A percentile compares a stretch with the other conserved stretches of the same genome.
Conservation (phyloP, 2,113 vertebrate genomes). For the Pampusana beccarii region DNA sequence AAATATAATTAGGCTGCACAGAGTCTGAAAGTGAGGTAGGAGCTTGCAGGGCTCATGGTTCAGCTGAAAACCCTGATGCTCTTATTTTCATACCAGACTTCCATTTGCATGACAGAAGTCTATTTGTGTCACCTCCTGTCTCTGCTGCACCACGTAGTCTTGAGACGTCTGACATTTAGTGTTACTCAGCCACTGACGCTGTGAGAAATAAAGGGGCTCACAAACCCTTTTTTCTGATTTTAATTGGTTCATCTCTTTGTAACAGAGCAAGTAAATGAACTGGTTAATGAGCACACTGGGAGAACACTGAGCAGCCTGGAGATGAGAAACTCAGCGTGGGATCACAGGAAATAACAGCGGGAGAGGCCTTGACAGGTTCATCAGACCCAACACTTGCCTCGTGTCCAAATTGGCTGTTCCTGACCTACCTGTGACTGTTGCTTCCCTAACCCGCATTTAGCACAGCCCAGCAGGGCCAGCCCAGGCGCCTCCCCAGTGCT, state of each 20-base stretch:
- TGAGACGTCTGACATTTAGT: not conserved
- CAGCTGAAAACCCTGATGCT: not conserved
- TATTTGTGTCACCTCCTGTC: not conserved
- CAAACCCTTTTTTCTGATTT: not conserved
- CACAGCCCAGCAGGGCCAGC: not conserved
- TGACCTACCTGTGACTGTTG: not conserved
- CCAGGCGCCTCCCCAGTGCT: not conserved
- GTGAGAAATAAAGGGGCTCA: not conserved
- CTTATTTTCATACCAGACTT: not conserved
- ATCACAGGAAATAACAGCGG: not conserved
- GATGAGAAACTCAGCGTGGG: not conserved
- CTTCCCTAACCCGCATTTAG: not conserved
- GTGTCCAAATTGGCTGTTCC: not conserved
- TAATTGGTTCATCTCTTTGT: not conserved
- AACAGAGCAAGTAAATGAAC: not conserved
- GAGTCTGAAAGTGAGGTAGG: not conserved
- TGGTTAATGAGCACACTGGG: not conserved
- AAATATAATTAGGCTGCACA: not conserved
- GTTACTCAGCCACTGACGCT: not conserved
- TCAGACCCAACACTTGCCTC: not conserved
- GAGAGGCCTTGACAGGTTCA: not conserved
- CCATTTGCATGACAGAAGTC: not conserved
- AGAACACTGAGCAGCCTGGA: not conserved
- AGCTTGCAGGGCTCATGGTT: not conserved
- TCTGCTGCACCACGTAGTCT: not conserved